Evolutionary conservation across 2,113 vertebrate species (phyloP).

Genomic region (Pseudois nayaur): DNA sequence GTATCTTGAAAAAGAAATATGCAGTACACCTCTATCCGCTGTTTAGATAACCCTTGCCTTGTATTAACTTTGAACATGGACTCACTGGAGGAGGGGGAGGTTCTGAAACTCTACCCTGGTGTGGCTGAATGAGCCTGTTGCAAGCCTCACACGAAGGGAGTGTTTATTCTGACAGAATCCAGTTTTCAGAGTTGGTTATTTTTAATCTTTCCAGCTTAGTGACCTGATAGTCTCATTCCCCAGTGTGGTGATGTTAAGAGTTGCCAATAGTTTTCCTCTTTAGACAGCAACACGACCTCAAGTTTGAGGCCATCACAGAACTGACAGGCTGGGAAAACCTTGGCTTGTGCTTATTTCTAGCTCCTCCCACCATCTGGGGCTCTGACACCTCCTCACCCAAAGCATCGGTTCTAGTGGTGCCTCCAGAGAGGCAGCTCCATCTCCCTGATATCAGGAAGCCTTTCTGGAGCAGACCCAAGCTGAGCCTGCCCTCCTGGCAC

Average conservation of each 20-base stretch:
- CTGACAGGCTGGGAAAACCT: background rate
- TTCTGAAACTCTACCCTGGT: background rate
- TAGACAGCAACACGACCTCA: background rate
- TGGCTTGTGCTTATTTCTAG: background rate
- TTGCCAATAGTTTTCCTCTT: background rate
- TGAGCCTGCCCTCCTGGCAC: background rate
- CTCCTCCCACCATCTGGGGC: background rate
- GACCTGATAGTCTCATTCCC: background rate
- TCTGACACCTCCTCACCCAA: background rate
- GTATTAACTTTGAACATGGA: background rate
- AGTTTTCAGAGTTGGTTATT: background rate
- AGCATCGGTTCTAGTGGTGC: background rate
- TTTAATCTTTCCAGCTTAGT: slow-evolving; percentile 42
- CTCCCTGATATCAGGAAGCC: background rate
- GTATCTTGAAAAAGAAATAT: background rate
- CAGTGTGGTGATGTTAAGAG: background rate
- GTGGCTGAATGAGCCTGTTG: slow-evolving; percentile 35
- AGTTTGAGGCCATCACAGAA: background rate
- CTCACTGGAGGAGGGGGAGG: background rate
- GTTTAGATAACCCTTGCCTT: slow-evolving; percentile 28
- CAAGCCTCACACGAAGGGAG: slow-evolving; percentile 37
- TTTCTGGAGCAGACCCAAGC: background rate
- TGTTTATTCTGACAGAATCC: slow-evolving; percentile 57
- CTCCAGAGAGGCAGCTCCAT: background rate
- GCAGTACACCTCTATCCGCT: slow-evolving; percentile 12